phyloP scores from a whole-genome alignment of 2,797 vertebrate genomes.

The Lycodopsis pacificus region DNA sequence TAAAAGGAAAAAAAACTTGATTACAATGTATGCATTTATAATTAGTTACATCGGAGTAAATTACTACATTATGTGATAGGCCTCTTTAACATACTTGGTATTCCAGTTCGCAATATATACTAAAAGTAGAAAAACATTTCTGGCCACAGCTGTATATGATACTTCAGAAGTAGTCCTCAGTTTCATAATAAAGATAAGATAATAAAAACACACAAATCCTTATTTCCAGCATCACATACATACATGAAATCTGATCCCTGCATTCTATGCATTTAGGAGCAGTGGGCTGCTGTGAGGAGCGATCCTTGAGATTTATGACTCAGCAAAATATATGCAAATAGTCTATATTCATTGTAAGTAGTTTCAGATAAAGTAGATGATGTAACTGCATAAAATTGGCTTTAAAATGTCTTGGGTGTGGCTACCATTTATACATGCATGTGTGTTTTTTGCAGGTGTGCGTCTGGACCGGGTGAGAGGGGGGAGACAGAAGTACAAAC shows the following conservation, averaged over 20 bases:
- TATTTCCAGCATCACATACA: neutral
- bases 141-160: neutral
- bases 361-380: neutral
- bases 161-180: neutral
- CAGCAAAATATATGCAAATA: conserved; percentile 19
- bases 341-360: neutral
- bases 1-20: conserved; percentile 15
- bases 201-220: neutral
- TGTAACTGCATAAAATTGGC: neutral
- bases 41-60: neutral
- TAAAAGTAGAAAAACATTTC: neutral
- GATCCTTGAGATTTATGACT: conserved; percentile 13
- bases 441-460: conserved; percentile 84
- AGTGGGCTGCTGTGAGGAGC: neutral
- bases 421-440: neutral
- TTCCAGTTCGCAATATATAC: neutral
- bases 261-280: neutral
- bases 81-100: neutral
- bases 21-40: neutral
- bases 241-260: neutral
- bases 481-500: conserved; percentile 98
- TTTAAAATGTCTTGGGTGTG: neutral
- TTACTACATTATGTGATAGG: neutral
- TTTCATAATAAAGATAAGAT: neutral
- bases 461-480: conserved; percentile 97